Base-by-base conservation (phyloP, 2,113 vertebrate species). In the Pionites leucogaster region DNA sequence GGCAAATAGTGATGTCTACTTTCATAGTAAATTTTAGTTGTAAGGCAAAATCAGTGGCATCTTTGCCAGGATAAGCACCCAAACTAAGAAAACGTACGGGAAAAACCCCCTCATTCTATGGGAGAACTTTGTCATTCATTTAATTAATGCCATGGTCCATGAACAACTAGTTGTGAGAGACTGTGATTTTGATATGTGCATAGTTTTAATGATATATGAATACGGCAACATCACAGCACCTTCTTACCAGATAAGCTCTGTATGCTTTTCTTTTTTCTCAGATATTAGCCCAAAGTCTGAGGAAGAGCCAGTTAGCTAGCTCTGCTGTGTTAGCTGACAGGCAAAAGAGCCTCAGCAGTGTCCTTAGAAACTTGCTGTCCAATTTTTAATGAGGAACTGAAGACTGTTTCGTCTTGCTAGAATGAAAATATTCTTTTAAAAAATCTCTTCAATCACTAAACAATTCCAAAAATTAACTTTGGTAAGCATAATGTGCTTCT, bases 41-140 rank as follows among this genome's bases (percentile, higher is more conserved):
- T 46, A 39, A 62, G 17, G 24, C 42, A 86, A 52, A 86, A 18
- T 41, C 28, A 47, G 25, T 41, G 46, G 29, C 11, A 62, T 60
- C 18, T 91, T 46, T 67, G 11, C 72, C 27, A 52, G 16, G 37
- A 18, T 60, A 80, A 80, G 24, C 19, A 74, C 29, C 24, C 17
- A 60, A 86, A 49, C 35, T 60, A 50, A 52, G 37, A 60, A 80
- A 74, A 39, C 4, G 6, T 23, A 47, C 17, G 13, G 17, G 41
- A 53, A 60, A 52, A 15, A 0, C 0, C 0, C 27, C n/a, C 17
- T 39, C 19, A 31, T 65, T 65, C 50, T 50, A 10, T 1, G 1
- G n/a, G 28, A 67, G 33, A 65, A 10, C 15, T 50, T 59, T 33
- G 17, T 84, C 12, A 17, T 57, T 57, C 31, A 63, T 83, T 78